phyloP scores from a whole-genome alignment of 1,140 invertebrate species.

The Bombus difficillimus region DNA sequence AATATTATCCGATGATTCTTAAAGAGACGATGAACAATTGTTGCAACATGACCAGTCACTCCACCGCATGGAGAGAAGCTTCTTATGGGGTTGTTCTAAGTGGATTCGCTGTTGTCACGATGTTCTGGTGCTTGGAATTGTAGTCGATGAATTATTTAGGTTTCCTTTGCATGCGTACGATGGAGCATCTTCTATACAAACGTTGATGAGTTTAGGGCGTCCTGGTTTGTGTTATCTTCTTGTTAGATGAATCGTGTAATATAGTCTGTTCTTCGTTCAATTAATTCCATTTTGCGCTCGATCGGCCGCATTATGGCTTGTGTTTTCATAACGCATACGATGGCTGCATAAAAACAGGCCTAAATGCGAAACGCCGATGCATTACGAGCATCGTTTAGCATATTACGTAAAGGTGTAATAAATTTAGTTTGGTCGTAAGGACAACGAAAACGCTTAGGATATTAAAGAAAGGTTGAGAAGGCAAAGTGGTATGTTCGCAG shows the following conservation, averaged over 20 bases:
- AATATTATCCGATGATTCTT: constrained; percentile 89
- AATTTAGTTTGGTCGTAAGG: background rate
- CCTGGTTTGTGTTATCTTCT: background rate
- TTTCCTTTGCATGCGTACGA: constrained; percentile 7
- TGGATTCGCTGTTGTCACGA: background rate
- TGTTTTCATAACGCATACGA: background rate
- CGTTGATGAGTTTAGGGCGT: constrained; percentile 1
- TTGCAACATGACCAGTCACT: constrained; percentile 84
- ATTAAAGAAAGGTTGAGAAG: background rate
- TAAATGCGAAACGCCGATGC: background rate
- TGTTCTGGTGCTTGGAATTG: constrained; percentile 28
- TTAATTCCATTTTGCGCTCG: background rate
- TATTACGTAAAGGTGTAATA: background rate
- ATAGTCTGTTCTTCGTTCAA: background rate
- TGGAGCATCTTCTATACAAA: background rate
- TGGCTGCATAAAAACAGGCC: background rate
- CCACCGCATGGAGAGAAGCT: constrained; percentile 25
- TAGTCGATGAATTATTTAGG: background rate
- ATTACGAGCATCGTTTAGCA: background rate
- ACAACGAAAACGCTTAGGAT: constrained; percentile 15
- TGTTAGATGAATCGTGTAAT: background rate
- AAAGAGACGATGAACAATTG: constrained; percentile 86
- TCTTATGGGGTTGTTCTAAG: constrained; percentile 9
- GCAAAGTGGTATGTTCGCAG: background rate
- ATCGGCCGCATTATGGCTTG: background rate